phyloP scores from a whole-genome alignment of 2,113 vertebrate genomes.

The Gopherus flavomarginatus region DNA sequence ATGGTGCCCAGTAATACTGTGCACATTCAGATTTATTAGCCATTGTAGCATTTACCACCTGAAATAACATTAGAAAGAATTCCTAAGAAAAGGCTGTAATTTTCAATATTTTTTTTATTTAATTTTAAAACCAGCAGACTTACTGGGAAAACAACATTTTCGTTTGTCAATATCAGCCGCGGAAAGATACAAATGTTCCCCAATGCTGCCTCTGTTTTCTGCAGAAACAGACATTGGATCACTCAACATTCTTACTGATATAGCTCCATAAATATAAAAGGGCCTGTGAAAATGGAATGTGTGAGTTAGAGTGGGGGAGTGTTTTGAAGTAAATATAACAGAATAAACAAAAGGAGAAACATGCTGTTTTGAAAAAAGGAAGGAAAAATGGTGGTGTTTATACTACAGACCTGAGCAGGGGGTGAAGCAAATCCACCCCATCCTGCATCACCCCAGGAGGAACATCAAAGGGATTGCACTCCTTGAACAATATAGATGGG shows the following conservation, averaged over 20 bases:
- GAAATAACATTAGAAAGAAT: background rate
- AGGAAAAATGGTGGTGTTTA: background rate
- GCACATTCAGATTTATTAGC: slow-evolving; percentile 15
- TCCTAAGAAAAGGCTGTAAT: background rate
- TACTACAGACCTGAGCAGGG: background rate
- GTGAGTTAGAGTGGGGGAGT: background rate
- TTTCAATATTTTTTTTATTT: background rate
- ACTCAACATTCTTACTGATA: slow-evolving; percentile 20
- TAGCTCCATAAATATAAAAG: slow-evolving; percentile 38
- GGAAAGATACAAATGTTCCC: slow-evolving; percentile 35
- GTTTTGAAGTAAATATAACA: slow-evolving; percentile 32
- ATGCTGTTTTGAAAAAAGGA: background rate
- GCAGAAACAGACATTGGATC: background rate
- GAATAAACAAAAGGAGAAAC: slow-evolving; percentile 11
- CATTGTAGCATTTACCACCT: slow-evolving; percentile 60
- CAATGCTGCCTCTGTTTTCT: background rate
- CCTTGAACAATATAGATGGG: background rate
- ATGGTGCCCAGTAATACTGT: slow-evolving; percentile 26
- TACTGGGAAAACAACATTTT: slow-evolving; percentile 34
- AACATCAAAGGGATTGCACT: no score
- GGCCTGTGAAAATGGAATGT: background rate
- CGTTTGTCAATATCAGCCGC: slow-evolving; percentile 26
- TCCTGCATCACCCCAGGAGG: no score
- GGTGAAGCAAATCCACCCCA: background rate
- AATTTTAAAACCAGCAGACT: background rate